phyloP scores from a whole-genome alignment of 37 sponge, comb jelly and placozoan species.

The Cladorhizidae sp. region DNA sequence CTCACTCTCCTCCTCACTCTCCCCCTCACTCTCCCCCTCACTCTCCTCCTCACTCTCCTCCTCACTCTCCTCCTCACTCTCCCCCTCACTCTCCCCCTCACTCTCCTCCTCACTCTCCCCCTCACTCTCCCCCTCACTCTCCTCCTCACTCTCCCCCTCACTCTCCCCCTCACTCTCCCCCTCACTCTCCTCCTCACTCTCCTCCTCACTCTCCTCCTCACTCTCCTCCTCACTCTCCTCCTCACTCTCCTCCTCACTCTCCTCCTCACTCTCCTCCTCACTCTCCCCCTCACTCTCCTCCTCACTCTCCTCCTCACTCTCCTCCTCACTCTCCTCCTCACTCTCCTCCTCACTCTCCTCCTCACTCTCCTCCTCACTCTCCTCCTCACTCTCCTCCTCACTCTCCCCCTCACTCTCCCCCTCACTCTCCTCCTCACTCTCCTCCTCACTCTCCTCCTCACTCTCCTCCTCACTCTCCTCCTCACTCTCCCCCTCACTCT shows the following conservation, averaged over 20 bases:
- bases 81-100: constrained; percentile 42
- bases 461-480: constrained; percentile 35
- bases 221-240: background rate
- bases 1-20: no score
- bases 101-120: constrained; percentile 58
- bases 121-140: constrained; percentile 44
- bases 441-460: constrained; percentile 55
- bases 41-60: no score
- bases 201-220: constrained; percentile 12
- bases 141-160: constrained; percentile 35
- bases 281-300: constrained; percentile 1
- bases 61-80: no score
- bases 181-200: constrained; percentile 23
- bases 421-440: constrained; percentile 47
- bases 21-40: no score
- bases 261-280: background rate
- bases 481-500: constrained; percentile 38
- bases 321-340: constrained; percentile 34
- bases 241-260: background rate
- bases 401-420: constrained; percentile 38
- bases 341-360: constrained; percentile 51
- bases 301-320: no score
- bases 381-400: constrained; percentile 38
- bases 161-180: constrained; percentile 34
- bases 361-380: constrained; percentile 50